phyloP scores from a whole-genome alignment of 2,113 vertebrate genomes.

The Panthera uncia region DNA sequence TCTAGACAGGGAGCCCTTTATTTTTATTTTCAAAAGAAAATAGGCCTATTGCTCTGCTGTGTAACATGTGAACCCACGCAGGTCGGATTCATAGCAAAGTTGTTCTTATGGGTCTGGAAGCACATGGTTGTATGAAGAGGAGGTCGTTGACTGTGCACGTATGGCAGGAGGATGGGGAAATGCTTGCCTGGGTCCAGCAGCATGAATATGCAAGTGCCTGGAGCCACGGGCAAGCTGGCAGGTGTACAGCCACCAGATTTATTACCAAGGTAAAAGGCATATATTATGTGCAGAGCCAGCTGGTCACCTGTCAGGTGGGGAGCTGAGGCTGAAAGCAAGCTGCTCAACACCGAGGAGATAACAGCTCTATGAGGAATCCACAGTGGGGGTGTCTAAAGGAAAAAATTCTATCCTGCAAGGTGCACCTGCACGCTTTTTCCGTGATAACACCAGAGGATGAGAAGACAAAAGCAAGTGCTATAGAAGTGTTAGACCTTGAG shows the following conservation, averaged over 20 bases:
- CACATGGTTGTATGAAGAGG: neutral
- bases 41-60: neutral
- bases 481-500: constrained; percentile 33
- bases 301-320: constrained; percentile 64
- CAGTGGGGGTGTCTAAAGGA: neutral
- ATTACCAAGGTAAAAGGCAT: neutral
- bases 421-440: neutral
- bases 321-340: constrained; percentile 18
- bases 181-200: neutral
- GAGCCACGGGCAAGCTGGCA: constrained; percentile 57
- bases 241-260: constrained; percentile 29
- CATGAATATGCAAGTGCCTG: constrained; percentile 6
- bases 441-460: constrained; percentile 57
- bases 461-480: constrained; percentile 51
- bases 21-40: neutral
- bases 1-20: neutral
- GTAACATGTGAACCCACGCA: neutral
- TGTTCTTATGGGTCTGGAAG: neutral
- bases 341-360: constrained; percentile 42
- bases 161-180: constrained; percentile 15
- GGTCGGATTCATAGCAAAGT: neutral
- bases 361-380: constrained; percentile 51
- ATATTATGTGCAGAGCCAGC: neutral
- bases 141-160: neutral
- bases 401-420: neutral